Conservation (phyloP, 2,888 invertebrate species). For the Mesochorus sp. region DNA sequence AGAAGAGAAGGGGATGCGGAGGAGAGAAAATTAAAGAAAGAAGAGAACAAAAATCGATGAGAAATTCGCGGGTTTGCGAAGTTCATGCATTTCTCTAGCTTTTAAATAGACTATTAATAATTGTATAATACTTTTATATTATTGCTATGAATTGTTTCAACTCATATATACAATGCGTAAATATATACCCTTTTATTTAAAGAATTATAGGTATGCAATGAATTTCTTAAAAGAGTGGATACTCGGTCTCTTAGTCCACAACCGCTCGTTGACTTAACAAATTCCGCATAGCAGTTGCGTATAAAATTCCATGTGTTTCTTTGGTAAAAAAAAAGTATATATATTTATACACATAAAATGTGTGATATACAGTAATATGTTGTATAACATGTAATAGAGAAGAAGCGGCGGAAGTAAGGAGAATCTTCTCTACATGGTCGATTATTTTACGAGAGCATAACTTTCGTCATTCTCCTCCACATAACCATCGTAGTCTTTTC, state of each 20-base stretch:
- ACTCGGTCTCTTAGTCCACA: slow-evolving; percentile 12
- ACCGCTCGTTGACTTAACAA: slow-evolving; percentile 10
- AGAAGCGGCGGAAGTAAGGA: slow-evolving; percentile 43
- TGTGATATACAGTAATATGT: too few relatives aligned
- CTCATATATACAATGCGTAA: too few relatives aligned
- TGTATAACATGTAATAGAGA: slow-evolving; percentile 7
- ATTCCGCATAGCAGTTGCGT: neutral
- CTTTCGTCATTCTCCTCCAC: slow-evolving; percentile 27
- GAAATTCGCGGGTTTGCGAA: neutral
- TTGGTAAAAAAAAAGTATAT: too few relatives aligned
- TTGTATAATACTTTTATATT: too few relatives aligned
- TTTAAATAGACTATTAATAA: too few relatives aligned
- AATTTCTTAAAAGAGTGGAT: slow-evolving; percentile 33
- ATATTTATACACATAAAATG: neutral
- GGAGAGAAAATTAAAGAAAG: neutral
- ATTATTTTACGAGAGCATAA: slow-evolving; percentile 60
- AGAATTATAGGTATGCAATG: neutral
- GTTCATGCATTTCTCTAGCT: too few relatives aligned
- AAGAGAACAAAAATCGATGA: neutral
- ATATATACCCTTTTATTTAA: neutral
- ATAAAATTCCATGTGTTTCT: neutral
- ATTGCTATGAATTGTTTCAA: too few relatives aligned
- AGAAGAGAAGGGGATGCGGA: neutral
- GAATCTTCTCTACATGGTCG: slow-evolving; percentile 43
- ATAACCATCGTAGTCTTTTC: slow-evolving; percentile 3